Evolutionary conservation across 2,113 vertebrate species (phyloP).

Genomic region (Sceloporus undulatus): DNA sequence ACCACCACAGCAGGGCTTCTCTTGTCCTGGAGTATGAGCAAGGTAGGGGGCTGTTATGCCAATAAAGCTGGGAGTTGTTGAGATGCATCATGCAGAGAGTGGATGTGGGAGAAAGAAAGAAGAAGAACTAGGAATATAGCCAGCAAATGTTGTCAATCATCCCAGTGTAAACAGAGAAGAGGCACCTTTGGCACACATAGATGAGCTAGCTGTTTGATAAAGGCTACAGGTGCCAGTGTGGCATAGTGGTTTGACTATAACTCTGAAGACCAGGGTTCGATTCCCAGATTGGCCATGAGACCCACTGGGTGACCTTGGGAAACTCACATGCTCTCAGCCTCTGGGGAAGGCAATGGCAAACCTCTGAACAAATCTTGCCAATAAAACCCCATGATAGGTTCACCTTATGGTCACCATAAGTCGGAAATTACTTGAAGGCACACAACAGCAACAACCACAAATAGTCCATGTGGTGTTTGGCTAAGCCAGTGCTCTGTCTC

Average conservation of each 20-base stretch:
- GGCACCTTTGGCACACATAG: too few species aligned
- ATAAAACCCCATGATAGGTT: too few species aligned
- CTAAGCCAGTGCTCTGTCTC: not conserved
- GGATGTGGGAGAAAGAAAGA: not conserved
- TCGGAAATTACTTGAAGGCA: not conserved
- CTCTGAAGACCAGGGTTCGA: too few species aligned
- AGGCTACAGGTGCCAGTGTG: not conserved
- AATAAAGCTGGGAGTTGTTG: not conserved
- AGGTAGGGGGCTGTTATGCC: not conserved
- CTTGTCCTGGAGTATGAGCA: not conserved
- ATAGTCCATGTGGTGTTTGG: not conserved
- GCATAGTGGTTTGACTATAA: too few species aligned
- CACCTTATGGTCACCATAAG: too few species aligned
- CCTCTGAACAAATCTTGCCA: too few species aligned
- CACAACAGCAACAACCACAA: not conserved
- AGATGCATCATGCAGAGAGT: not conserved
- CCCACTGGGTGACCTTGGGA: too few species aligned
- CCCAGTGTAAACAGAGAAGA: not conserved
- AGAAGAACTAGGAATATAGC: not conserved
- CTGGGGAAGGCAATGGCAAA: too few species aligned
- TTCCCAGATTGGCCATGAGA: too few species aligned
- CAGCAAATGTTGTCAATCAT: not conserved
- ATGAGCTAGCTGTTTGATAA: too few species aligned
- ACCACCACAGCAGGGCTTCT: not conserved
- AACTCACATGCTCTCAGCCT: too few species aligned